phyloP scores from a whole-genome alignment of 2,797 vertebrate species.

The Melanogrammus aeglefinus region DNA sequence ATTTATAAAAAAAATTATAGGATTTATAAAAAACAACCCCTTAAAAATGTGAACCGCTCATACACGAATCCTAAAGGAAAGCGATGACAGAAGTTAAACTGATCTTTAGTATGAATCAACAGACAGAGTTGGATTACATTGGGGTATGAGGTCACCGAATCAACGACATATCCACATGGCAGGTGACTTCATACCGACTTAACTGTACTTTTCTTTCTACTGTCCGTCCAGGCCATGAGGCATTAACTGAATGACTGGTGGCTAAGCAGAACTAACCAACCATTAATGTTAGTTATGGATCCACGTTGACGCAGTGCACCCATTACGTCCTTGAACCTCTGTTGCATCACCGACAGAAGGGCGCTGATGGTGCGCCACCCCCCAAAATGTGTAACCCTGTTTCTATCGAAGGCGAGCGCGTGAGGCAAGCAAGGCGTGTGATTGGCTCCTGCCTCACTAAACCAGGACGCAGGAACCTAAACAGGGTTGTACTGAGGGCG shows the following conservation, averaged over 20 bases:
- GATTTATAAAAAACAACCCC: neutral
- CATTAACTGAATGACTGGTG: neutral
- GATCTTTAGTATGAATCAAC: neutral
- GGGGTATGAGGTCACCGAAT: neutral
- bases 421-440: too few relatives aligned
- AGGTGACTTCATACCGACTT: neutral
- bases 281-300: too few relatives aligned
- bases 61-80: neutral
- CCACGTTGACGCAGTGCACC: too few relatives aligned
- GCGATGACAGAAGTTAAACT: neutral
- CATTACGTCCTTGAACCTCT: too few relatives aligned
- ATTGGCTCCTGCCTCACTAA: too few relatives aligned
- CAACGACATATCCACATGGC: neutral
- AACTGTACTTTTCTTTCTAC: neutral
- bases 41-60: neutral
- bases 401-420: too few relatives aligned
- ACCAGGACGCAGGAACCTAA: too few relatives aligned
- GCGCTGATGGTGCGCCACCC: too few relatives aligned
- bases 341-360: too few relatives aligned
- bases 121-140: neutral
- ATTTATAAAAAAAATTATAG: too few relatives aligned
- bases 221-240: neutral
- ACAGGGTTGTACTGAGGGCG: too few relatives aligned
- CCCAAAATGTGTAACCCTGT: too few relatives aligned
- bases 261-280: neutral